Conservation (phyloP, 2,888 invertebrate species). For the Chironomus riparius region DNA sequence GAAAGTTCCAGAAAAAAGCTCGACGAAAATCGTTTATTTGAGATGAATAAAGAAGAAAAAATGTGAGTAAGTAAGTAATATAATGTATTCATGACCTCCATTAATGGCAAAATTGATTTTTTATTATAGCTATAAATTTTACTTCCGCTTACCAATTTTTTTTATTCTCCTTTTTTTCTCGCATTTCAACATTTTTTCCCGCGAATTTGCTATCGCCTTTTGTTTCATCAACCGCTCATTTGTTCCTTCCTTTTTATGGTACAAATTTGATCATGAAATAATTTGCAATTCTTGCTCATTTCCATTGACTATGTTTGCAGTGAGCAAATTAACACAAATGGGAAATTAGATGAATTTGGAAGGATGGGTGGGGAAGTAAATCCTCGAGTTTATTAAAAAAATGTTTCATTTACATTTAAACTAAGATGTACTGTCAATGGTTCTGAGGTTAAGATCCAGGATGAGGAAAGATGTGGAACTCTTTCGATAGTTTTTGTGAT, state of each 20-base stretch:
- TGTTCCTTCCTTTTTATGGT: neutral
- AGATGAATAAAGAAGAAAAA: too few relatives aligned
- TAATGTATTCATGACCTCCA: conserved; percentile 25
- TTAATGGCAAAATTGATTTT: conserved; percentile 25
- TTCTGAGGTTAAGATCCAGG: too few relatives aligned
- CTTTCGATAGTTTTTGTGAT: too few relatives aligned
- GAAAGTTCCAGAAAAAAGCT: neutral
- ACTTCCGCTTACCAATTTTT: neutral
- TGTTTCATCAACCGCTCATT: neutral
- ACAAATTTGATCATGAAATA: neutral
- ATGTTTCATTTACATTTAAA: too few relatives aligned
- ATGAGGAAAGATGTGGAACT: too few relatives aligned
- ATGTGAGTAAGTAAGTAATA: neutral
- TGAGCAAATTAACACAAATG: neutral
- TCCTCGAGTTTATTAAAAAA: too few relatives aligned
- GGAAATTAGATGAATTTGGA: neutral
- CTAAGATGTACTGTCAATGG: too few relatives aligned
- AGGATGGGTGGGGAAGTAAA: too few relatives aligned
- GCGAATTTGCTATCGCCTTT: neutral
- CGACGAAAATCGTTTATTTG: too few relatives aligned
- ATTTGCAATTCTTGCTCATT: neutral
- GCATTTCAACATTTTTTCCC: too few relatives aligned
- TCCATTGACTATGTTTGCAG: neutral
- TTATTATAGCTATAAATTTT: conserved; percentile 22
- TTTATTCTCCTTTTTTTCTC: too few relatives aligned